Evolutionary conservation across 2,797 vertebrate genomes (phyloP).

Genomic region (Siniperca scherzeri): DNA sequence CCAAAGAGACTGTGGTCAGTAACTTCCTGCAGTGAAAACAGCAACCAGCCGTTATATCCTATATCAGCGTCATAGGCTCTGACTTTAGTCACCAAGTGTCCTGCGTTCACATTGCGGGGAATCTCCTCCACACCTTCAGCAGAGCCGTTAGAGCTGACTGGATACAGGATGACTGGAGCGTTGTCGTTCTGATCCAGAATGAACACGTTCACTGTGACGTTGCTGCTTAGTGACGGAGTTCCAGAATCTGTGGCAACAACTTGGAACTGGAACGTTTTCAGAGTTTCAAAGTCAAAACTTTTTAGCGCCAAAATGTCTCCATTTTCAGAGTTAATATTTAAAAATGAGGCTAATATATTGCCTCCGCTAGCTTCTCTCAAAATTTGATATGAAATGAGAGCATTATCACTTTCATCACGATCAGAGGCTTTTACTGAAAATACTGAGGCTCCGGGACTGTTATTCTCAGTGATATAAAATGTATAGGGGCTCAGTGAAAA

Average conservation of each 20-base stretch:
- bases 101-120: slow-evolving; percentile 60
- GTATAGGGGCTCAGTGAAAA: slow-evolving; percentile 71
- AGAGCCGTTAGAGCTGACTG: slow-evolving; percentile 40
- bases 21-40: slow-evolving; percentile 70
- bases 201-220: slow-evolving; percentile 41
- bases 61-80: slow-evolving; percentile 53
- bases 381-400: slow-evolving; percentile 74
- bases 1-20: too few species aligned
- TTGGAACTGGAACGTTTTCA: slow-evolving; percentile 79
- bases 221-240: slow-evolving; percentile 19
- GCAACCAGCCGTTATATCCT: slow-evolving; percentile 78
- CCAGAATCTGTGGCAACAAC: slow-evolving; percentile 34
- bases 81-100: slow-evolving; percentile 70
- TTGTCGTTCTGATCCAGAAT: slow-evolving; percentile 54
- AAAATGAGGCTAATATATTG: slow-evolving; percentile 60
- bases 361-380: slow-evolving; percentile 41
- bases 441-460: slow-evolving; percentile 63
- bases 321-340: slow-evolving; percentile 83
- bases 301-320: slow-evolving; percentile 87
- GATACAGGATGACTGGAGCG: slow-evolving; percentile 47
- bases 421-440: slow-evolving; percentile 78
- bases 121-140: slow-evolving; percentile 39
- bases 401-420: slow-evolving; percentile 73
- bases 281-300: slow-evolving; percentile 86
- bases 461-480: slow-evolving; percentile 81